Evolutionary conservation across 2,797 vertebrate genomes (phyloP), one percentile per base, ranked within the genome.

Genomic region (Novumbra hubbsi): DNA sequence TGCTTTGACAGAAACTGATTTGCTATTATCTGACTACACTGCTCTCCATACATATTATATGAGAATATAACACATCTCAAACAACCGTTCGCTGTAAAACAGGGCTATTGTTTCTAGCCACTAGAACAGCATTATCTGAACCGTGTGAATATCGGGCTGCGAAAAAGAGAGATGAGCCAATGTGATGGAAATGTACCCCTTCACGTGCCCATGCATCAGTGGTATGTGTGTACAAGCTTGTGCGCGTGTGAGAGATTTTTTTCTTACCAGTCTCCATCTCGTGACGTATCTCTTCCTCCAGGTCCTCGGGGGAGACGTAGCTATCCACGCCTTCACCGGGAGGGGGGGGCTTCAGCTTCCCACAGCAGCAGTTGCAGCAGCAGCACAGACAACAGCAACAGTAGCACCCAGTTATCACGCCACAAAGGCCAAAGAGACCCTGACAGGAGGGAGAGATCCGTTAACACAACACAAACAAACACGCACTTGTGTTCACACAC

Each of bases 291-390:
- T 97, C 95, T 73, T 95, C 95, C 87, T 96, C 96, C 73, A 96
- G 92, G 81, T 97, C 96, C 28, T 96, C 95, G 0, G 95, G 93
- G 74, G 95, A 95, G 76, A 95, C 78, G 0, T 91, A 95, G 2
- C 84, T 88, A 21, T 95, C 93, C 28, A 91, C 85, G 82, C 82
- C 89, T 52, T 84, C 82, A 0, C 83, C 87, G 0, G 92, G 75
- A 63, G 92, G 78, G 19, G 90, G 87, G 0, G 95, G 94, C 76
- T 91, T 94, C 28, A 96, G 95, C 76, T 79, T 94, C 5, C 96
- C 96, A 15, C 95, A 97, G 85, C 96, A 98, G 79, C 96, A 96
- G 87, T 97, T 96, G 86, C 95, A 98, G 85, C 96, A 98, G 88
- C 96, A 98, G 87, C 95, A 98, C 70, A 97, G 87, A 72, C 96